These are phyloP conservation scores for Harpagoxenus sublaevis DNA, from an alignment of 2,888 invertebrate genomes.

Conservation along the genomic window DNA sequence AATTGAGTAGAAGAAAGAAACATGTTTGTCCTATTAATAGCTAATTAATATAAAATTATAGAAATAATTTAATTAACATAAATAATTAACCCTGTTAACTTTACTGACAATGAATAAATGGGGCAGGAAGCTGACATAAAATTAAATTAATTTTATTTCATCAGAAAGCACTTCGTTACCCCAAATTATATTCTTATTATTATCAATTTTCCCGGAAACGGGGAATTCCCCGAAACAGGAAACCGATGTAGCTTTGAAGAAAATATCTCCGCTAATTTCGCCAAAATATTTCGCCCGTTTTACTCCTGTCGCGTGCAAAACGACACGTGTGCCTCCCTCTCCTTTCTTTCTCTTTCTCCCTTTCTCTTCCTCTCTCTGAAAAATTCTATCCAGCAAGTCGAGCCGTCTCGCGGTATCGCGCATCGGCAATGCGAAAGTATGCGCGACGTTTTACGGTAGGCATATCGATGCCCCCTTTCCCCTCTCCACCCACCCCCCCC, in stretches of 20 bases:
- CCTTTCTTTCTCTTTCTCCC: neutral
- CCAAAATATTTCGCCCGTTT: neutral
- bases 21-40: neutral
- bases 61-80: neutral
- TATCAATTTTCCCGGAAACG: neutral
- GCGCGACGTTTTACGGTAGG: slow-evolving; percentile 31
- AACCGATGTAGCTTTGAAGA: neutral
- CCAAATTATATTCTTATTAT: neutral
- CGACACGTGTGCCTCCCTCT: neutral
- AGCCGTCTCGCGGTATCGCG: slow-evolving; percentile 28
- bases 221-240: neutral
- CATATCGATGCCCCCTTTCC: slow-evolving; percentile 17
- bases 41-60: neutral
- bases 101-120: neutral
- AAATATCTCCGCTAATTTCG: neutral
- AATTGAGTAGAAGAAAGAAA: neutral
- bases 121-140: neutral
- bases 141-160: neutral
- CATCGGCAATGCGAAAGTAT: slow-evolving; percentile 25
- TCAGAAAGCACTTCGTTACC: neutral
- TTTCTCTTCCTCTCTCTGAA: neutral
- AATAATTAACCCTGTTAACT: neutral
- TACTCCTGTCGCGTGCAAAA: neutral
- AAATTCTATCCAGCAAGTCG: slow-evolving; percentile 10
- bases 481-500: too few relatives aligned